Evolutionary conservation across 2,888 invertebrate species (phyloP), one percentile per base, ranked within the genome.

Genomic region (Diaprepes abbreviatus): DNA sequence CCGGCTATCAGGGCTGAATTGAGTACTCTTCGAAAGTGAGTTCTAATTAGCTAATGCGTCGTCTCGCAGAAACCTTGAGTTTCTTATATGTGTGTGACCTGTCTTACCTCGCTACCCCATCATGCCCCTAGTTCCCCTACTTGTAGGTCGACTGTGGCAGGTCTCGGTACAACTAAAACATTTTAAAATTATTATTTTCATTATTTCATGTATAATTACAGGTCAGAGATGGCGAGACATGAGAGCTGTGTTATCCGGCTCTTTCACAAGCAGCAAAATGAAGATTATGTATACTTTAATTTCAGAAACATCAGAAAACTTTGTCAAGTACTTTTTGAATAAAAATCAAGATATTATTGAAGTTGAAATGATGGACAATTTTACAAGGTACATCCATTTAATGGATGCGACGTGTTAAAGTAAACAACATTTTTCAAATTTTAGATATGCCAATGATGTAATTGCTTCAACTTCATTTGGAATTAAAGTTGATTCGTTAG

Each of bases 401-500:
- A n/a, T n/a, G n/a, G n/a, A n/a, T n/a, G n/a, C n/a, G n/a, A n/a
- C n/a, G n/a, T n/a, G n/a, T n/a, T n/a, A n/a, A n/a, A n/a, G n/a
- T n/a, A n/a, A n/a, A n/a, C n/a, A 10, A 38, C 19, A 7, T 12
- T 10, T 54, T 28, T 31, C 6, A 24, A 9, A 14, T 60, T 70
- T 7, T n/a, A 72, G 87, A 12, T 87, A 83, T 69, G 80, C 86
- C 0, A 87, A 85, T 66, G 87, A 88, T 74, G 86, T 88, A 0
- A 87, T 88, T 62, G 88, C 87, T 0, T 55, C 67, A 24, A 65
- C 67, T 9, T 21, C 71, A 1, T 71, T 71, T 45, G 71, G 71
- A 17, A 73, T 88, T 1, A 84, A 86, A 72, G 85, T 88, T 0
- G 84, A 89, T 74, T 89, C 89, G 0, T 82, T 87, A 14, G 78